Evolutionary conservation across 2,888 invertebrate genomes (phyloP).

Genomic region (Aphodius granarius): DNA sequence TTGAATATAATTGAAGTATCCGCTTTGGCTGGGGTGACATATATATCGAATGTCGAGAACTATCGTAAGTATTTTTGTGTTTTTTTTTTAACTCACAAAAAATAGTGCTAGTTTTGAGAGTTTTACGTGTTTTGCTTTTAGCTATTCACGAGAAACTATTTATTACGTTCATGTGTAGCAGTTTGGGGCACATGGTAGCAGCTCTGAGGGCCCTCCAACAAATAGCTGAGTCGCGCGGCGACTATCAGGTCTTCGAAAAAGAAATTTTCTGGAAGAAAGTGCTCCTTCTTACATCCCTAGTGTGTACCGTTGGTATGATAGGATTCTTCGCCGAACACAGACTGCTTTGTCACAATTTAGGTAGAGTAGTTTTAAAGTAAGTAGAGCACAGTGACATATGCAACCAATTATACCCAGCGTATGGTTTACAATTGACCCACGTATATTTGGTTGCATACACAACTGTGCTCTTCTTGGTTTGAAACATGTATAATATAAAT

Average conservation of each 20-base stretch:
- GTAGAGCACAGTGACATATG: too few species aligned
- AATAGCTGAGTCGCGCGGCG: slow-evolving; percentile 44
- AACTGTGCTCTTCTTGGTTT: too few species aligned
- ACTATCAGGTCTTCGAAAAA: slow-evolving; percentile 38
- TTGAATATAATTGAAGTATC: slow-evolving; percentile 82
- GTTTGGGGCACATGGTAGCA: slow-evolving; percentile 80
- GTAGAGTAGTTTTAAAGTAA: too few species aligned
- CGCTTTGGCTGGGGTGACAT: slow-evolving; percentile 88
- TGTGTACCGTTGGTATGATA: slow-evolving; percentile 80
- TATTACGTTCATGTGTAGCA: slow-evolving; percentile 85
- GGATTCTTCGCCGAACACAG: slow-evolving; percentile 89
- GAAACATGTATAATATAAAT: too few species aligned
- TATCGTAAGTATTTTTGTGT: slow-evolving; percentile 73
- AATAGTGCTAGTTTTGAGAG: too few species aligned
- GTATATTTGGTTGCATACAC: too few species aligned
- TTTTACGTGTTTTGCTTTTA: slow-evolving; percentile 47
- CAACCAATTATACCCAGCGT: too few species aligned
- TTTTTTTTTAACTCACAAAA: too few species aligned
- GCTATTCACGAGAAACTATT: slow-evolving; percentile 90
- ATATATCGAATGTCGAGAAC: slow-evolving; percentile 92
- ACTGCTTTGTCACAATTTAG: slow-evolving; percentile 84
- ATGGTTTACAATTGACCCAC: too few species aligned
- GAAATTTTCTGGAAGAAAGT: slow-evolving; percentile 63
- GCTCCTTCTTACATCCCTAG: slow-evolving; percentile 74
- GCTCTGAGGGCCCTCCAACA: slow-evolving; percentile 61